Evolutionary conservation across 1,140 invertebrate genomes (phyloP).

Genomic region (Pseudobourletiella spinata): DNA sequence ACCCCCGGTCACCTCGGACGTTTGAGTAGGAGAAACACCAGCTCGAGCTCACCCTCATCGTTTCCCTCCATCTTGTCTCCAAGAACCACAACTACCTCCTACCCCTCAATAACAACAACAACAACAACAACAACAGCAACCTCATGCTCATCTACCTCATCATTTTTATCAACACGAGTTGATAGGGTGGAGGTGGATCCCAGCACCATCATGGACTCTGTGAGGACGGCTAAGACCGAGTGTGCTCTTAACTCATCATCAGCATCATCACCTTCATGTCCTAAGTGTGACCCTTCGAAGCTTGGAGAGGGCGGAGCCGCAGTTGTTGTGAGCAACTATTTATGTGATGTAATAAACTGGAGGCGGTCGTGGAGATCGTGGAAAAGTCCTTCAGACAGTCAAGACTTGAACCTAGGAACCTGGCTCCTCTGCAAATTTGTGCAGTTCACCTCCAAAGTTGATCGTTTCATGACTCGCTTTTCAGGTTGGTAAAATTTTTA

Average conservation of each 20-base stretch:
- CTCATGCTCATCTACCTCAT: neutral
- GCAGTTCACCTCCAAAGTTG: conserved; percentile 12
- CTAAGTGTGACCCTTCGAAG: neutral
- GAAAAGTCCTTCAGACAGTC: neutral
- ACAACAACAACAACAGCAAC: too few species aligned
- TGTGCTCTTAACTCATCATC: neutral
- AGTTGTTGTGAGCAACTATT: neutral
- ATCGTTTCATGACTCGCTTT: conserved; percentile 26
- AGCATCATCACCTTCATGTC: too few species aligned
- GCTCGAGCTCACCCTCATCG: neutral
- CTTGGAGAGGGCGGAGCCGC: neutral
- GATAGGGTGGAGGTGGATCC: conserved; percentile 5
- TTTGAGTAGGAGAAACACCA: neutral
- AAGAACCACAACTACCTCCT: neutral
- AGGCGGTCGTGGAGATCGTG: neutral
- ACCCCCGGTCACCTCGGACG: neutral
- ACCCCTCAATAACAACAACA: too few species aligned
- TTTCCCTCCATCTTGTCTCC: neutral
- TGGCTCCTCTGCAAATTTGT: conserved; percentile 11
- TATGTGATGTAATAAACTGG: conserved; percentile 3
- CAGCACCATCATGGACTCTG: too few species aligned
- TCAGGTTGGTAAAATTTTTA: conserved; percentile 28
- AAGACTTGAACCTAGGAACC: neutral
- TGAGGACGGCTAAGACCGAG: too few species aligned
- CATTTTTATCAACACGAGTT: neutral